phyloP scores from a whole-genome alignment of 64 coral and sea anemone genomes.

The Pachyseris speciosa region DNA sequence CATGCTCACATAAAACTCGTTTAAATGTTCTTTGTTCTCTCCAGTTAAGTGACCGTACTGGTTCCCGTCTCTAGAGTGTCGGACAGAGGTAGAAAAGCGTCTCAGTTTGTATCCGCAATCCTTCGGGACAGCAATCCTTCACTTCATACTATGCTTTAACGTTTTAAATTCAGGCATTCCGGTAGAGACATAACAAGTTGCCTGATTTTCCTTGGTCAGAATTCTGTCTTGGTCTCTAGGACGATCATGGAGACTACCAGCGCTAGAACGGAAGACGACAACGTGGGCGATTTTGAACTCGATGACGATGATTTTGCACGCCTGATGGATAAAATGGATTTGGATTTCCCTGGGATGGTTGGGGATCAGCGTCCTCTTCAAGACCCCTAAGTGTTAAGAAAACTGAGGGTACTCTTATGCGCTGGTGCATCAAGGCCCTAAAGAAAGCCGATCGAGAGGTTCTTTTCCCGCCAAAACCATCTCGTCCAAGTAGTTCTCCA shows the following conservation, averaged over 20 bases:
- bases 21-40: no score
- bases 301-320: not conserved
- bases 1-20: no score
- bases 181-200: no score
- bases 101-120: no score
- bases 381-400: slow-evolving; percentile 31
- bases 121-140: no score
- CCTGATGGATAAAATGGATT: not conserved
- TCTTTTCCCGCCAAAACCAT: slow-evolving; percentile 52
- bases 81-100: no score
- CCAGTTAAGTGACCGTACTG: no score
- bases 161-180: no score
- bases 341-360: not conserved
- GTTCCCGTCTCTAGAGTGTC: no score
- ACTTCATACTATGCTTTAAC: no score
- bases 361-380: not conserved
- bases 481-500: slow-evolving; percentile 45
- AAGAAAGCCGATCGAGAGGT: slow-evolving; percentile 39
- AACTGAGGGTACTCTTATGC: slow-evolving; percentile 12
- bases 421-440: slow-evolving; percentile 54
- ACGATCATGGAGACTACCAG: not conserved
- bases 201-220: not conserved
- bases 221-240: no score
- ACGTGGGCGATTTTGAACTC: not conserved
- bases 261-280: not conserved